These are phyloP conservation scores for Agrochola lota DNA, from an alignment of 2,888 invertebrate genomes.

Conservation along the genomic window DNA sequence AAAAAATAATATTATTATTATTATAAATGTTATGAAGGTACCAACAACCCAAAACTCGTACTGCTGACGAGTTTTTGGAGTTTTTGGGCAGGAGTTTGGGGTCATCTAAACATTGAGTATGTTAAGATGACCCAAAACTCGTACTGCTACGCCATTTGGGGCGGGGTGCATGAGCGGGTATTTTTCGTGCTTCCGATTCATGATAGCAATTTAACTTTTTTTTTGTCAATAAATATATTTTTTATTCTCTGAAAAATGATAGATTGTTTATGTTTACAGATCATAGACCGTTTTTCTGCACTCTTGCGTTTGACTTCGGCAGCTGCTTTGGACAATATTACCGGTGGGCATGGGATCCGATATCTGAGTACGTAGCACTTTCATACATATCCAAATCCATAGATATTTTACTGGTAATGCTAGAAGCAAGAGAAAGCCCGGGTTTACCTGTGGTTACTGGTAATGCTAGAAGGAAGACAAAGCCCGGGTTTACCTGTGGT, in stretches of 20 bases:
- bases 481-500: too few relatives aligned
- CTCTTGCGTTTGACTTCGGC: constrained; percentile 80
- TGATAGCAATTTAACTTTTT: background rate
- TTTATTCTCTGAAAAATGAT: background rate
- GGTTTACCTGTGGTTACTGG: too few relatives aligned
- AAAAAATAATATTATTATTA: too few relatives aligned
- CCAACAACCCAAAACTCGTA: too few relatives aligned
- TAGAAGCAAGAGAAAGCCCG: background rate
- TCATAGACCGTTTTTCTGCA: constrained; percentile 77
- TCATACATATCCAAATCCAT: background rate
- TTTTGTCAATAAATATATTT: background rate
- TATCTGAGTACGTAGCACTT: constrained; percentile 73
- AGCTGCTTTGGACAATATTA: constrained; percentile 82
- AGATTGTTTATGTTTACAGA: constrained; percentile 64
- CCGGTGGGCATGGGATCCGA: constrained; percentile 80
- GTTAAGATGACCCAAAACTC: too few relatives aligned
- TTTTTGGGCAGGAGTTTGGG: too few relatives aligned
- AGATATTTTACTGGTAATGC: background rate
- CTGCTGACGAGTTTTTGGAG: too few relatives aligned
- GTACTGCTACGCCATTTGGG: background rate
- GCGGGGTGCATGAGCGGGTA: too few relatives aligned
- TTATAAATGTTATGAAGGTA: too few relatives aligned
- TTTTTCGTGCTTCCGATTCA: too few relatives aligned
- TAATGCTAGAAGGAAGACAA: too few relatives aligned
- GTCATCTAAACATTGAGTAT: too few relatives aligned